Evolutionary conservation across 37 sponge, comb jelly and placozoan species (phyloP).

Genomic region (Cladorhizidae sp.): DNA sequence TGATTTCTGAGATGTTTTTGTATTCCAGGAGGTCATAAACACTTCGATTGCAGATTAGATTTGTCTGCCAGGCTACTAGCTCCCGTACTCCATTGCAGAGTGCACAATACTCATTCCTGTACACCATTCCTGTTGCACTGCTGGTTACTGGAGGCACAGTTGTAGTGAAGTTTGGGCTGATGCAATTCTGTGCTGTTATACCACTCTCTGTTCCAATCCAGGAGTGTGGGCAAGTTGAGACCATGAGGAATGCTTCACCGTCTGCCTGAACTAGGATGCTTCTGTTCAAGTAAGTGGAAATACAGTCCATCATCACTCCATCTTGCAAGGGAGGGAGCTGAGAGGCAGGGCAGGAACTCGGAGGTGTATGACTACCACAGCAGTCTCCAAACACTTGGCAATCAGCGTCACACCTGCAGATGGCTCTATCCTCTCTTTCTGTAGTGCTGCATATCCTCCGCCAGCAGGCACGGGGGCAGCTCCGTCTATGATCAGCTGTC

Average conservation of each 20-base stretch:
- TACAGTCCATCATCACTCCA: background rate
- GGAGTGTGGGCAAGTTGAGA: no score
- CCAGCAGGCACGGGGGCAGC: no score
- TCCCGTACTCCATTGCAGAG: slow-evolving; percentile 13
- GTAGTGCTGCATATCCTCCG: no score
- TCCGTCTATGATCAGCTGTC: no score
- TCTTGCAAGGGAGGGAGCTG: background rate
- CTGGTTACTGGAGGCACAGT: slow-evolving; percentile 25
- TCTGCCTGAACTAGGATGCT: background rate
- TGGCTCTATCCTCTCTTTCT: no score
- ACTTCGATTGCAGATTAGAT: slow-evolving; percentile 1
- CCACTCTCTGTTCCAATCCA: no score
- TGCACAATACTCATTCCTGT: slow-evolving; percentile 30
- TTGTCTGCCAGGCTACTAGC: background rate
- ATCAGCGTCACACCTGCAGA: slow-evolving; percentile 19
- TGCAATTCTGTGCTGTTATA: no score
- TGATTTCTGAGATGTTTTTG: background rate
- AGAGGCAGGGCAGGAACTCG: background rate
- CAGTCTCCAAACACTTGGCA: slow-evolving; percentile 36
- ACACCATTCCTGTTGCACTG: slow-evolving; percentile 22
- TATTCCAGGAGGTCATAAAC: background rate
- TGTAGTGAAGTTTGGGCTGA: background rate
- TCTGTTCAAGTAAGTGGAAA: background rate
- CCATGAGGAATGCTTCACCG: no score
- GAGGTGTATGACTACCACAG: background rate